Conservation (phyloP, 2,888 invertebrate species). For the Agriopis marginaria region DNA sequence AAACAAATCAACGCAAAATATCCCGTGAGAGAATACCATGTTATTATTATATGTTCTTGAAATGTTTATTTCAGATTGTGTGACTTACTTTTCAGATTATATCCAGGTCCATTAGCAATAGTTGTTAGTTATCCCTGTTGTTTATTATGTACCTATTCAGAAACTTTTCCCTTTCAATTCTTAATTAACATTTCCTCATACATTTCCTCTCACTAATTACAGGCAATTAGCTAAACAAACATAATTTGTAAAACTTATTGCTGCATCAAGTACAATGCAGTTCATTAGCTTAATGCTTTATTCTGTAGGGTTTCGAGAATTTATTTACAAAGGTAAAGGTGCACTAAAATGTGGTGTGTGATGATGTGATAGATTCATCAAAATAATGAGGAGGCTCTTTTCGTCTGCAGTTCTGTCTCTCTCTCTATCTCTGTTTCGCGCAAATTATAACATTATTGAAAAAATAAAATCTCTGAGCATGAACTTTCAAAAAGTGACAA, state of each 20-base stretch:
- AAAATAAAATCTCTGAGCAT: no score
- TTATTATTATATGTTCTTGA: no score
- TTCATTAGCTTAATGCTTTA: conserved; percentile 50
- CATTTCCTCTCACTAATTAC: conserved; percentile 36
- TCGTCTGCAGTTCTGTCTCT: no score
- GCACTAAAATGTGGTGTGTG: neutral
- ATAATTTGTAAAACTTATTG: conserved; percentile 44
- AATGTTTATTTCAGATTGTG: no score
- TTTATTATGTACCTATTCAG: neutral
- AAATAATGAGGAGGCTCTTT: neutral
- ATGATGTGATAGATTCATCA: neutral
- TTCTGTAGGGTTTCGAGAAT: conserved; percentile 47
- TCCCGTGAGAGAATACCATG: no score
- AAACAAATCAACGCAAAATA: no score
- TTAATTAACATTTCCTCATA: conserved; percentile 17
- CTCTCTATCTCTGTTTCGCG: no score
- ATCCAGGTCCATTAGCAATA: no score
- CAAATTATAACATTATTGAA: no score
- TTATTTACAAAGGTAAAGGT: conserved; percentile 35
- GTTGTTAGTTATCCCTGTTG: neutral
- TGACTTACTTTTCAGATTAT: neutral
- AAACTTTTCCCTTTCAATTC: neutral
- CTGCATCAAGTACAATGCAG: conserved; percentile 45
- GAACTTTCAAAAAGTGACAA: no score
- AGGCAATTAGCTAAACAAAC: conserved; percentile 42